Conservation (phyloP, 2,113 vertebrate species). For the Calidris pugnax region DNA sequence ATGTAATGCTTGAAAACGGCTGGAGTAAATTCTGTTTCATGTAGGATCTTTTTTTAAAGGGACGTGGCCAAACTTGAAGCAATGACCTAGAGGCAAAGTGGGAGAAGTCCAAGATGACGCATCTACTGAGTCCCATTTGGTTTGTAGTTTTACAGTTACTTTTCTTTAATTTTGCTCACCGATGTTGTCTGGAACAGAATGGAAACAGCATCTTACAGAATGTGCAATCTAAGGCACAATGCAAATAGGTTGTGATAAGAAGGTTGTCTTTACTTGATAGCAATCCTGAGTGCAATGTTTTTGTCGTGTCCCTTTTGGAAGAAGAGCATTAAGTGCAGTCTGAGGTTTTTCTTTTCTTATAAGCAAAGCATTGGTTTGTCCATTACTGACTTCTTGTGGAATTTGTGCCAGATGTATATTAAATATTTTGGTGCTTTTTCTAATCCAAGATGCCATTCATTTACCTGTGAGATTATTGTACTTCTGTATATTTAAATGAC, state of each 20-base stretch:
- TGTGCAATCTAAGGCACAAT: conserved; percentile 39
- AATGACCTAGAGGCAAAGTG: neutral
- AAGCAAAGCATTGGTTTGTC: conserved; percentile 61
- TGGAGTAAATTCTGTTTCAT: conserved; percentile 40
- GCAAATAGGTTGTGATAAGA: neutral
- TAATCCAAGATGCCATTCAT: conserved; percentile 67
- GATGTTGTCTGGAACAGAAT: conserved; percentile 6
- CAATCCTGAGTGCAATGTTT: conserved; percentile 60
- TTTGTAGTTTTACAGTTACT: conserved; percentile 7
- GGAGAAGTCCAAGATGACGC: neutral
- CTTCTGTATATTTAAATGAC: conserved; percentile 58
- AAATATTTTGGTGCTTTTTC: conserved; percentile 76
- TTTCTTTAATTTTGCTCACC: neutral
- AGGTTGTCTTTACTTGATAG: conserved; percentile 42
- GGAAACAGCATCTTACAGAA: conserved; percentile 14
- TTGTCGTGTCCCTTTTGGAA: conserved; percentile 47
- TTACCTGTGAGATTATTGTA: conserved; percentile 55
- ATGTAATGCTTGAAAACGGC: conserved; percentile 18
- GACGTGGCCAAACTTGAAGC: neutral
- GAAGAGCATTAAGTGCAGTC: conserved; percentile 58
- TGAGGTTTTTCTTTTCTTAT: conserved; percentile 42
- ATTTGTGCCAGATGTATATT: conserved; percentile 74
- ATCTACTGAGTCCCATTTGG: neutral
- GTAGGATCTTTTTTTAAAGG: neutral
- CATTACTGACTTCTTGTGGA: conserved; percentile 66